phyloP scores from a whole-genome alignment of 2,113 vertebrate genomes.

The Calonectris borealis region DNA sequence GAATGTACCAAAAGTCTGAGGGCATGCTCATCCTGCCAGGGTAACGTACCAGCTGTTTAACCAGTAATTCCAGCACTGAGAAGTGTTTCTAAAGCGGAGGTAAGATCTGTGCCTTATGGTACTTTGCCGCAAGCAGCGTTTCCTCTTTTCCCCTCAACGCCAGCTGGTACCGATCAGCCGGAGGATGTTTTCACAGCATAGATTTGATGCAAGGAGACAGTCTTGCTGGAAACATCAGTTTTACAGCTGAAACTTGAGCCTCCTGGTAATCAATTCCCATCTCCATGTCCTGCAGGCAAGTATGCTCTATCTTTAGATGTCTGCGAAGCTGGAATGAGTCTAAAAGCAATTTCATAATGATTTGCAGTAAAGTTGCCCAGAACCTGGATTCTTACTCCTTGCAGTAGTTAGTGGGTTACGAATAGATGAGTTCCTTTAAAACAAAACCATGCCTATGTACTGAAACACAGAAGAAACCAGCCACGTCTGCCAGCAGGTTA shows the following conservation, averaged over 20 bases:
- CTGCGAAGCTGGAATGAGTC: neutral
- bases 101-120: neutral
- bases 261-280: neutral
- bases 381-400: neutral
- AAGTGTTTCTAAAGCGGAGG: neutral
- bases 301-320: neutral
- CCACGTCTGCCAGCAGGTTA: neutral
- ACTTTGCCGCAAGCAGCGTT: neutral
- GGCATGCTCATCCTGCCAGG: neutral
- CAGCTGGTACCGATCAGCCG: conserved; percentile 3
- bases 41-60: neutral
- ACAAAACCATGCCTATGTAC: neutral
- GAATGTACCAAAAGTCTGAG: neutral
- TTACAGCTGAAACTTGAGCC: neutral
- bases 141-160: neutral
- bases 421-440: neutral
- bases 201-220: conserved; percentile 12
- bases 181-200: neutral
- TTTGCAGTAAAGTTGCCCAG: neutral
- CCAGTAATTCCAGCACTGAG: neutral
- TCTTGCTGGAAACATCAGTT: conserved; percentile 20
- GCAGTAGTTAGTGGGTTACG: neutral
- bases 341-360: neutral
- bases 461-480: neutral
- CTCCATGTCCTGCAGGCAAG: neutral